These are phyloP conservation scores for Caenorhabditis inopinata DNA, from an alignment of 1,140 invertebrate species.

Conservation along the genomic window DNA sequence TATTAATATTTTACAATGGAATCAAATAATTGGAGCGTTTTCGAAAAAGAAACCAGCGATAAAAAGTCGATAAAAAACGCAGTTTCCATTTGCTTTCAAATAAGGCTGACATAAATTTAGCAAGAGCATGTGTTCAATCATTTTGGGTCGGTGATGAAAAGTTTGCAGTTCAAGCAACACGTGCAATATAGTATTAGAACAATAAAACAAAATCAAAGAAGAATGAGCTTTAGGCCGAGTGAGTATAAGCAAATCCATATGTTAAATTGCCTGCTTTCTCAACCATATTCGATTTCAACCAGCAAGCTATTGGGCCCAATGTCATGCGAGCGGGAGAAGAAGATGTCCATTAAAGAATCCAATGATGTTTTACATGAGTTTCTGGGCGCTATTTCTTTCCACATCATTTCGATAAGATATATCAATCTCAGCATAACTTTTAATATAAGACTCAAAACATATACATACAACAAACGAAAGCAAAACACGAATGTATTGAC, in stretches of 20 bases:
- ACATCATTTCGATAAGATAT: neutral
- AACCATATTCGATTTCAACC: slow-evolving; percentile 33
- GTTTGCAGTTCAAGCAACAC: neutral
- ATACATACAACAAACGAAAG: neutral
- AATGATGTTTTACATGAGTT: slow-evolving; percentile 25
- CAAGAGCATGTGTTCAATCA: neutral
- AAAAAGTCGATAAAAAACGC: no score
- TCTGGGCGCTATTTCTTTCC: neutral
- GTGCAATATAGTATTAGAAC: no score
- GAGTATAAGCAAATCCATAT: slow-evolving; percentile 27
- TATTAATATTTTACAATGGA: no score
- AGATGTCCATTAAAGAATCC: slow-evolving; percentile 23
- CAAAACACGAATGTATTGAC: neutral
- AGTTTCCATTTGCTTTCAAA: no score
- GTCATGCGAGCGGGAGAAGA: neutral
- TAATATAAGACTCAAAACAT: neutral
- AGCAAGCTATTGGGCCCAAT: neutral
- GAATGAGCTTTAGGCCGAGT: neutral
- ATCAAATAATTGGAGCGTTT: no score
- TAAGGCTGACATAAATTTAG: neutral
- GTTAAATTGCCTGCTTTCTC: slow-evolving; percentile 15
- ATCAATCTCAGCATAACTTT: slow-evolving; percentile 2
- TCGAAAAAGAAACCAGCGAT: no score
- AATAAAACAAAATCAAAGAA: no score
- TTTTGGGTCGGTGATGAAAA: neutral